Conservation (phyloP, 2,888 invertebrate species). For the Perdita meconis region DNA sequence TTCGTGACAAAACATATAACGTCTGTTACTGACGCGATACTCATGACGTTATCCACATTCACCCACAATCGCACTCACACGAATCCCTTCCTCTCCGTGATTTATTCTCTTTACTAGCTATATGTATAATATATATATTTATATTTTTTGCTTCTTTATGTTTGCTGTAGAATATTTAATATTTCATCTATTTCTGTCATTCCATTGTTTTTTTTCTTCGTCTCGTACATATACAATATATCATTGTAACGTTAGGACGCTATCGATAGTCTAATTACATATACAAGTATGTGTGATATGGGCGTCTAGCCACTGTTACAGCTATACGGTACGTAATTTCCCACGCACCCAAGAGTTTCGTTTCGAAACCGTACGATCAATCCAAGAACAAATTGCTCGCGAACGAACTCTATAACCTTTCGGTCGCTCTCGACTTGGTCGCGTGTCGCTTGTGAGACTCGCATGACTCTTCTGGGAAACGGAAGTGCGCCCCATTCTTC, state of each 20-base stretch:
- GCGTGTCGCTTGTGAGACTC: constrained; percentile 56
- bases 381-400: constrained; percentile 20
- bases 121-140: constrained; percentile 63
- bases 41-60: constrained; percentile 74
- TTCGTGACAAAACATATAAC: constrained; percentile 81
- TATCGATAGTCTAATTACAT: constrained; percentile 71
- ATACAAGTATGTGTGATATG: constrained; percentile 69
- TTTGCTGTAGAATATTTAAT: constrained; percentile 65
- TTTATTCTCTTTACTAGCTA: constrained; percentile 69
- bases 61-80: constrained; percentile 65
- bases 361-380: constrained; percentile 35
- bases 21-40: constrained; percentile 75
- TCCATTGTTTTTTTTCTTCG: constrained; percentile 54
- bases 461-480: constrained; percentile 58
- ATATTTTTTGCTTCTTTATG: constrained; percentile 59
- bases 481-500: constrained; percentile 43
- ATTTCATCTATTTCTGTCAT: constrained; percentile 60
- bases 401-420: constrained; percentile 38
- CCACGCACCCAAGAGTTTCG: constrained; percentile 49
- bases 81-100: constrained; percentile 55
- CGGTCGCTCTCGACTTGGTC: constrained; percentile 66
- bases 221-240: constrained; percentile 67
- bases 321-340: constrained; percentile 61
- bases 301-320: constrained; percentile 64
- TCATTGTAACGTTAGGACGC: constrained; percentile 59